These are phyloP conservation scores for Agrotis exclamationis DNA, from an alignment of 2,888 invertebrate genomes.

Conservation along the genomic window DNA sequence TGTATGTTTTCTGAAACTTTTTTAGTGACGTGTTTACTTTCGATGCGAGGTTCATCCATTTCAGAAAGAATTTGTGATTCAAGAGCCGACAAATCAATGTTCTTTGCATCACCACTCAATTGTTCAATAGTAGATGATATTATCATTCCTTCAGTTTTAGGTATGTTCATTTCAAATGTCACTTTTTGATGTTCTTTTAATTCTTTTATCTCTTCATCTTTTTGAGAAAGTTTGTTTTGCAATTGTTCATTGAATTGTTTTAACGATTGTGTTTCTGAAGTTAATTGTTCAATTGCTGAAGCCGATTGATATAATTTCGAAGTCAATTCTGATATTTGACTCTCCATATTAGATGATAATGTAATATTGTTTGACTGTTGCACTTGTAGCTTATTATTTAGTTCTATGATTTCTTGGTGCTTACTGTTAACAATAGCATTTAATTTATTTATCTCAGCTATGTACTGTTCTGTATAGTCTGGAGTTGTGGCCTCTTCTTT, in stretches of 20 bases:
- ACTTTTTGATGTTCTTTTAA: constrained; percentile 82
- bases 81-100: constrained; percentile 76
- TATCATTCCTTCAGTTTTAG: constrained; percentile 89
- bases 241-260: constrained; percentile 76
- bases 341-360: constrained; percentile 74
- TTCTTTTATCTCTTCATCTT: constrained; percentile 82
- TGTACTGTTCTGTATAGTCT: constrained; percentile 88
- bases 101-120: constrained; percentile 74
- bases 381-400: constrained; percentile 75
- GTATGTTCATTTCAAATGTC: constrained; percentile 88
- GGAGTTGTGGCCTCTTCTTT: constrained; percentile 70
- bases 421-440: constrained; percentile 88
- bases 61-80: constrained; percentile 86
- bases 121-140: constrained; percentile 88
- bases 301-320: constrained; percentile 71
- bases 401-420: constrained; percentile 85
- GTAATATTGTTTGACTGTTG: constrained; percentile 74
- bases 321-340: constrained; percentile 80
- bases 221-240: constrained; percentile 73
- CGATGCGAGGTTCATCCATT: constrained; percentile 58
- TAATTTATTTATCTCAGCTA: constrained; percentile 91
- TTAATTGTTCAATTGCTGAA: constrained; percentile 69
- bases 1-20: constrained; percentile 73
- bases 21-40: constrained; percentile 66
- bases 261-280: constrained; percentile 69